Conservation (phyloP, 1,140 invertebrate genomes). For the Drosophila nasuta region DNA sequence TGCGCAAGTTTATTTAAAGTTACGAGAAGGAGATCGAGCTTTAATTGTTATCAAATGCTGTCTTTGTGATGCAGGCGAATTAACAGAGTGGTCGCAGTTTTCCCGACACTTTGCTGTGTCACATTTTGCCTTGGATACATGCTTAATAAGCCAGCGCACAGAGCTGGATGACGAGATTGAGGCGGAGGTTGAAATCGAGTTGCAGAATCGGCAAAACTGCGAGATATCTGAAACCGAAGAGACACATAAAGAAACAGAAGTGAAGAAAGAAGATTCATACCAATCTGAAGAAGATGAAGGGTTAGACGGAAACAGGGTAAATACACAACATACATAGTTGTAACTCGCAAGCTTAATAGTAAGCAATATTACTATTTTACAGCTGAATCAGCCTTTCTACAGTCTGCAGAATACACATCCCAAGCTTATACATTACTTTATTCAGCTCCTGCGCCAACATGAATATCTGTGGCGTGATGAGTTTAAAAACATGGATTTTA, state of each 20-base stretch:
- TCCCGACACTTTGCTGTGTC: slow-evolving; percentile 8
- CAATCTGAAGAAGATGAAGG: too few species aligned
- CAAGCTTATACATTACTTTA: slow-evolving; percentile 39
- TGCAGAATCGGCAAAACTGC: slow-evolving; percentile 15
- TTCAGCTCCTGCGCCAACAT: slow-evolving; percentile 32
- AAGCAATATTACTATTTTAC: background rate
- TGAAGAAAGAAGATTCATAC: too few species aligned
- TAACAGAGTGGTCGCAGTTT: slow-evolving; percentile 31
- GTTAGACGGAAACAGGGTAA: too few species aligned
- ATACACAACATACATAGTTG: background rate
- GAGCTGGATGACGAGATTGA: slow-evolving; percentile 40
- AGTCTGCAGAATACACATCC: slow-evolving; percentile 30
- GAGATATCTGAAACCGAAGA: background rate
- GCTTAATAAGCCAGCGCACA: background rate
- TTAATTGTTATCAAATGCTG: slow-evolving; percentile 47
- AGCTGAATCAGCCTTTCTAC: slow-evolving; percentile 43
- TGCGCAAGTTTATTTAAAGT: slow-evolving; percentile 46
- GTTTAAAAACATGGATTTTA: slow-evolving; percentile 20
- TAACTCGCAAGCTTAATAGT: background rate
- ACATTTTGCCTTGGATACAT: slow-evolving; percentile 1
- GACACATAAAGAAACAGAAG: background rate
- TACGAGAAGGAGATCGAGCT: background rate
- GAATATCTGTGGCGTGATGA: slow-evolving; percentile 28
- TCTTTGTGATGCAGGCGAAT: slow-evolving; percentile 26
- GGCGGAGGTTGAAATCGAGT: slow-evolving; percentile 42